A percentile compares a stretch with the other conserved stretches of the same genome.
phyloP scores from a whole-genome alignment of 2,888 invertebrate species.

The Erebia epiphron region DNA sequence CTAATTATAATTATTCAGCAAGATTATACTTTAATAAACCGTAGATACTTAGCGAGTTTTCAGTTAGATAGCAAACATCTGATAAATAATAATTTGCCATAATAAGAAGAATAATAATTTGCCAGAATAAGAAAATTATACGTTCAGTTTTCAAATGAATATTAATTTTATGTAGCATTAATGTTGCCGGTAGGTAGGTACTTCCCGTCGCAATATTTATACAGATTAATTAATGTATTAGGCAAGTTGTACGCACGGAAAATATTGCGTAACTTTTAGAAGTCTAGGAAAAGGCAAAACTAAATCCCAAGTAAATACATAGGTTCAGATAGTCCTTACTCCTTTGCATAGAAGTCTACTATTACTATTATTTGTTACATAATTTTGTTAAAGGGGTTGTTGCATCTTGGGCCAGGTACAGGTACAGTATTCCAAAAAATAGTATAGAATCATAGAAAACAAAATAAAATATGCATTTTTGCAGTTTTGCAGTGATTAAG shows the following conservation, averaged over 20 bases:
- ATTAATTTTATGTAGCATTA: constrained; percentile 8
- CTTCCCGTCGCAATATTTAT: constrained; percentile 10
- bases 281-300: neutral
- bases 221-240: neutral
- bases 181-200: neutral
- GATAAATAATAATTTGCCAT: constrained; percentile 17
- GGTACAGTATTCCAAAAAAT: no score
- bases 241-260: neutral
- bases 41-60: constrained; percentile 1
- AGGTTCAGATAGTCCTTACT: no score
- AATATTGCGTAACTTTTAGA: neutral
- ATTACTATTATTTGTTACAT: no score
- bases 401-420: no score
- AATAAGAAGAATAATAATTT: constrained; percentile 10
- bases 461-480: no score
- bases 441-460: no score
- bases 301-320: neutral
- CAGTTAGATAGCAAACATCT: constrained; percentile 22
- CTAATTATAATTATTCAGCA: no score
- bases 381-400: no score
- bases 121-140: constrained; percentile 14
- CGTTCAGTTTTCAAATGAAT: constrained; percentile 11
- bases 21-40: neutral
- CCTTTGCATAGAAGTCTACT: no score
- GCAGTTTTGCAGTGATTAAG: no score